Evolutionary conservation across 2,113 vertebrate genomes (phyloP), one percentile per base, ranked within the genome.

Genomic region (Neolamprologus caudopunctatus): DNA sequence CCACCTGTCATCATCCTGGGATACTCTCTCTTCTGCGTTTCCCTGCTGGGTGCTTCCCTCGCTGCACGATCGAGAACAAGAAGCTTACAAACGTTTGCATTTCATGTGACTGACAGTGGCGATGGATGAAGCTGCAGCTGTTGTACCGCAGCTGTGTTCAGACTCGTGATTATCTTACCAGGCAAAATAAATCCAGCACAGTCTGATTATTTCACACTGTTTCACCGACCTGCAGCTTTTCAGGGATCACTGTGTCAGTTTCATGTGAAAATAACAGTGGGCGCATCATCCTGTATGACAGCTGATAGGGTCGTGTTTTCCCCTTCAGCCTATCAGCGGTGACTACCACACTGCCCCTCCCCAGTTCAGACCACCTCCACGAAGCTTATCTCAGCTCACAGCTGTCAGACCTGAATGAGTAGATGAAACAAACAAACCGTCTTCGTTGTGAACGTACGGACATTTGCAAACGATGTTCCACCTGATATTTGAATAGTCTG

Each of bases 391-490:
- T 80, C 31, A 24, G 50, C 50, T 53, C 17, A 33, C 75, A 78
- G 42, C 73, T 78, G 66, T 42, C 42, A 19, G 17, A n/a, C 3
- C 14, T 17, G 9, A 42, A 75, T 3, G 68, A 28, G 42, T 8
- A n/a, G 33, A 37, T 68, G 21, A 4, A 50, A 2, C 24, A 75
- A 47, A 2, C 47, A 35, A 7, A 5, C 66, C 37, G 2, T 71
- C 66, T 42, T 71, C 1, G 5, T 24, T 71, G 63, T 42, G 35
- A 68, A 68, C 0, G 12, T 14, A 14, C n/a, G 0, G 33, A 66
- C 8, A 0, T 71, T 71, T 21, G n/a, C 12, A 40, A 42, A 71
- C 16, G 57, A 4, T 0, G 19, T 13, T 68, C 19, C 33, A 37
- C 19, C 10, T 66, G 10, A 66, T 68, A 21, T 68, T 8, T 66